Evolutionary conservation across 2,888 invertebrate genomes (phyloP).

Genomic region (Papilio protenor): DNA sequence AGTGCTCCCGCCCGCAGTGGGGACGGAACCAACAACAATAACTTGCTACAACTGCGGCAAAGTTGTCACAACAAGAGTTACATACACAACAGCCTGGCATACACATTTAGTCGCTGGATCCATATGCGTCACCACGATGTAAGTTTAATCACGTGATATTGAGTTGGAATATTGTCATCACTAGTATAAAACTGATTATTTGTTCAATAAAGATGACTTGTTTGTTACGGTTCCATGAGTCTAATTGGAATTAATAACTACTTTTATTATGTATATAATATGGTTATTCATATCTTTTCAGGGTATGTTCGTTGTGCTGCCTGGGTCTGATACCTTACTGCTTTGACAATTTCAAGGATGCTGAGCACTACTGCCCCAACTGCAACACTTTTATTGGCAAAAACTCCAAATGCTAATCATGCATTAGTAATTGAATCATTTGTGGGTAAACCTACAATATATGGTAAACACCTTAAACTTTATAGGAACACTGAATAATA

Average conservation of each 20-base stretch:
- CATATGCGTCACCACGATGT: slow-evolving; percentile 78
- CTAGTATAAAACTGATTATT: not conserved
- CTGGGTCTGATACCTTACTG: slow-evolving; percentile 79
- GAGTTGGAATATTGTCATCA: slow-evolving; percentile 10
- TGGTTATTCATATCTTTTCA: slow-evolving; percentile 52
- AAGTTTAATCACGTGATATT: slow-evolving; percentile 54
- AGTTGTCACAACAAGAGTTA: slow-evolving; percentile 78
- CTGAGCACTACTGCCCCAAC: slow-evolving; percentile 80
- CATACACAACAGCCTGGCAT: slow-evolving; percentile 79
- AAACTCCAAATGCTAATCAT: slow-evolving; percentile 72
- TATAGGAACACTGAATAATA: slow-evolving; percentile 3
- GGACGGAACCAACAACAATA: slow-evolving; percentile 76
- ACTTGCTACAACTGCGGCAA: slow-evolving; percentile 78
- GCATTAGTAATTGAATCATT: not conserved
- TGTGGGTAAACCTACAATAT: slow-evolving; percentile 19
- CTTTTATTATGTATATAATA: slow-evolving; percentile 10
- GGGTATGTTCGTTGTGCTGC: slow-evolving; percentile 80
- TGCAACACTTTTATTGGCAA: slow-evolving; percentile 80
- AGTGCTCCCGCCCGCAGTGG: slow-evolving; percentile 72
- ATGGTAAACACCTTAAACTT: slow-evolving; percentile 23
- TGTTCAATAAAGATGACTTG: not conserved
- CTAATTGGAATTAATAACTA: not conserved
- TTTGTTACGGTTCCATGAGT: not conserved
- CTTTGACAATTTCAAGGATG: slow-evolving; percentile 81
- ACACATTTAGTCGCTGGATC: slow-evolving; percentile 80